Evolutionary conservation across 2,888 invertebrate genomes (phyloP), one percentile per base, ranked within the genome.

Genomic region (Myopa testacea): DNA sequence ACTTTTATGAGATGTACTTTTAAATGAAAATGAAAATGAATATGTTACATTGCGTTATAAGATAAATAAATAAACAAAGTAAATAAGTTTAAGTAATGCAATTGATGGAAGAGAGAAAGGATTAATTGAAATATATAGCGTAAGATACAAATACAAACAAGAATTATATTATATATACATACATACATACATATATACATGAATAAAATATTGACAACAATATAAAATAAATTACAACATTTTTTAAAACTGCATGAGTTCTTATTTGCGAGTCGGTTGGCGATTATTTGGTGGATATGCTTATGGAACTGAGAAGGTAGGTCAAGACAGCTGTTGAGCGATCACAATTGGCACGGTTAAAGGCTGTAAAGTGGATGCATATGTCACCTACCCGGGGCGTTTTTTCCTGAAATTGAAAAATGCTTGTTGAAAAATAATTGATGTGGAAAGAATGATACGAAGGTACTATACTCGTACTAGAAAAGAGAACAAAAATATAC

Each of bases 191-290:
- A 75, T 81, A 80, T 81, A 81, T 78, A 81, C 80, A 82, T 82
- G 81, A 82, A 80, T 81, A 77, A 81, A 81, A 82, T 81, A 81
- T 81, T 80, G 79, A 82, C 79, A 81, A 78, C 72, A 78, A 76
- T 80, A 80, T 76, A 81, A 81, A 81, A 79, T 65, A 80, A 80
- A 81, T 78, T 81, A 80, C 79, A 82, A 79, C 82, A 82, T 80
- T 82, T 82, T 82, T 80, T 82, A 82, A 82, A 82, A 82, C 80
- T 74, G 38, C 65, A 50, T 34, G 14, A 38, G 3, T 0, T 67
- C 40, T 34, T 38, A 8, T 16, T 55, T 55, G 14, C 14, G n/a
- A 55, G 5, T 10, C 55, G 3, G 45, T 45, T 3, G 45, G 45
- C 26, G 26, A 26, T 26, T 26, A 26, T 26, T 26, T 26, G 26